A percentile compares a stretch with the other conserved stretches of the same genome.
Evolutionary conservation across 2,113 vertebrate species (phyloP).

Genomic region (Petrocephalus microphthalmus): DNA sequence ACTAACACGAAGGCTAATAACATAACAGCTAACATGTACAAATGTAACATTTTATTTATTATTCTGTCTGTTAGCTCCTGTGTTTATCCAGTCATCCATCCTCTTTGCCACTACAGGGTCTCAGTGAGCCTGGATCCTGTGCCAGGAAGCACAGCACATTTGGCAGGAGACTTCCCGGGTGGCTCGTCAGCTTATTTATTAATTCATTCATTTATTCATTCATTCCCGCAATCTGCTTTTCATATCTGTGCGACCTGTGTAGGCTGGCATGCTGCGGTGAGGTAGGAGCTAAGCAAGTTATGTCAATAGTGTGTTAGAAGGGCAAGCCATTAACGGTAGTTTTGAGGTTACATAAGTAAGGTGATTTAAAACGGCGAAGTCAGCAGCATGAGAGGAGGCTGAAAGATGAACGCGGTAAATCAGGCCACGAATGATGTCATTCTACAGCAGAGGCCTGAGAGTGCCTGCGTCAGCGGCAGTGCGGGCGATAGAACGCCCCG

Average conservation of each 20-base stretch:
- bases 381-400: conserved; percentile 12
- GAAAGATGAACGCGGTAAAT: conserved; percentile 28
- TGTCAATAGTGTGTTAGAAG: conserved; percentile 36
- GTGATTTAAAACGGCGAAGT: conserved; percentile 35
- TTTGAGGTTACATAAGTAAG: conserved; percentile 40
- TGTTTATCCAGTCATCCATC: not conserved
- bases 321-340: conserved; percentile 32
- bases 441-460: conserved; percentile 26
- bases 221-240: conserved; percentile 54
- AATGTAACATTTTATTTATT: no score
- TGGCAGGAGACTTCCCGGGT: not conserved
- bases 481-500: conserved; percentile 38
- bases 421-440: conserved; percentile 35
- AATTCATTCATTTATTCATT: not conserved
- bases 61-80: not conserved
- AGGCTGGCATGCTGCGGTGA: conserved; percentile 33
- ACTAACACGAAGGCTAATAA: not conserved
- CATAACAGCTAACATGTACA: not conserved
- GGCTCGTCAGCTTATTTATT: not conserved
- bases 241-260: conserved; percentile 51
- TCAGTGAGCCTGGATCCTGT: not conserved
- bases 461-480: conserved; percentile 35
- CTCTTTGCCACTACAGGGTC: not conserved
- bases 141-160: not conserved
- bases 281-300: conserved; percentile 34